These are phyloP conservation scores for Timema cristinae DNA, from an alignment of 2,888 invertebrate genomes.

Conservation along the genomic window DNA sequence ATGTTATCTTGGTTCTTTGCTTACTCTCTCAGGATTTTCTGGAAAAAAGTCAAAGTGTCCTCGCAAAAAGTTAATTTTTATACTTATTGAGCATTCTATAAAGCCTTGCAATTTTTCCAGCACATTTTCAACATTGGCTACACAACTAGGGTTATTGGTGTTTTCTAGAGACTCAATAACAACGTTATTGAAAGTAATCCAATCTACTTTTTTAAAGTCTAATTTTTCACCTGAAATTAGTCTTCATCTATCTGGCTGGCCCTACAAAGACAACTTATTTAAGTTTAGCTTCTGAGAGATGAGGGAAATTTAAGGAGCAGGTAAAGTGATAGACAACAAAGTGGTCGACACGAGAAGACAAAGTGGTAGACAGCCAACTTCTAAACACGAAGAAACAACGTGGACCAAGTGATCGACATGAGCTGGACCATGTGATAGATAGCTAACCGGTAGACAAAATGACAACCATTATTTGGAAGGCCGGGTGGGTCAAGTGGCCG, in stretches of 20 bases:
- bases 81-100: not conserved
- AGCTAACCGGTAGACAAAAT: no score
- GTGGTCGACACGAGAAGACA: no score
- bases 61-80: not conserved
- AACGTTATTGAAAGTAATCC: constrained; percentile 19
- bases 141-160: not conserved
- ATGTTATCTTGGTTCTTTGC: no score
- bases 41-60: no score
- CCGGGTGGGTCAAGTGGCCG: no score
- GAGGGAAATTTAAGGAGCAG: not conserved
- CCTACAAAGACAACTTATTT: constrained; percentile 15
- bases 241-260: constrained; percentile 17
- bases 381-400: no score
- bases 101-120: not conserved
- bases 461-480: no score
- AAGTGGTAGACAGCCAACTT: no score
- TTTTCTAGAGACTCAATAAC: constrained; percentile 14
- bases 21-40: no score
- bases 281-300: constrained; percentile 12
- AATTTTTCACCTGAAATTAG: constrained; percentile 14
- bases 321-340: no score
- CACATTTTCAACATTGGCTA: not conserved
- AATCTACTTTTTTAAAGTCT: constrained; percentile 5
- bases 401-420: no score
- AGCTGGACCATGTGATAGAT: no score